Percentiles rank a stretch among this genome's conserved stretches.
Evolutionary conservation across 2,113 vertebrate species (phyloP).

Genomic region (Spheniscus mendiculus): DNA sequence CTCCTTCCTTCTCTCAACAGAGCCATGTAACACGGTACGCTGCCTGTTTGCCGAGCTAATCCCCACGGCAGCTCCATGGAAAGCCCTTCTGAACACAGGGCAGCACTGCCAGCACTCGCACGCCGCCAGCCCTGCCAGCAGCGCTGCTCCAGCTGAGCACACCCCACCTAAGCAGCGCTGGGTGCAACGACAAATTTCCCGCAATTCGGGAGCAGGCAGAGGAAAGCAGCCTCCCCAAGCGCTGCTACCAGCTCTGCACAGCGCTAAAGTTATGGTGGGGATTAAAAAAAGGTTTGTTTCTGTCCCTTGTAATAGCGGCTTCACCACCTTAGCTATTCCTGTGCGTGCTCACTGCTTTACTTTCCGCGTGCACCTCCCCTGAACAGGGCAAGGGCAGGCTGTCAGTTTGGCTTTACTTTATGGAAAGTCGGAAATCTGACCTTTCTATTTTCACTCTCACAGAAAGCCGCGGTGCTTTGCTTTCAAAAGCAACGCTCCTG

Average conservation of each 20-base stretch:
- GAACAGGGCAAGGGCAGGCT: neutral
- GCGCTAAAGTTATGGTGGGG: rapidly evolving
- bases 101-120: neutral
- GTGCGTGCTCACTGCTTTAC: rapidly evolving
- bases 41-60: rapidly evolving
- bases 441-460: neutral
- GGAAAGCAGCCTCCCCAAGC: neutral
- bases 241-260: neutral
- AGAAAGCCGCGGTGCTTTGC: neutral
- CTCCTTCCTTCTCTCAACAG: neutral
- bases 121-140: neutral
- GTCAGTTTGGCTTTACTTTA: neutral
- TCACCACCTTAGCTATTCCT: neutral
- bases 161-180: neutral
- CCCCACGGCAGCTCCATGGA: neutral
- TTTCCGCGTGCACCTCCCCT: rapidly evolving
- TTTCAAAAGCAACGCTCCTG: neutral
- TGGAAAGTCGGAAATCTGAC: neutral
- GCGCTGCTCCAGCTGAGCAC: neutral
- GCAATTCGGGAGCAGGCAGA: neutral
- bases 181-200: neutral
- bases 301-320: rapidly evolving
- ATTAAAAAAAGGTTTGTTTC: too few species aligned
- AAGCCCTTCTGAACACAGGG: neutral
- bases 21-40: rapidly evolving